phyloP scores from a whole-genome alignment of 2,113 vertebrate species.

The Oxyura jamaicensis region DNA sequence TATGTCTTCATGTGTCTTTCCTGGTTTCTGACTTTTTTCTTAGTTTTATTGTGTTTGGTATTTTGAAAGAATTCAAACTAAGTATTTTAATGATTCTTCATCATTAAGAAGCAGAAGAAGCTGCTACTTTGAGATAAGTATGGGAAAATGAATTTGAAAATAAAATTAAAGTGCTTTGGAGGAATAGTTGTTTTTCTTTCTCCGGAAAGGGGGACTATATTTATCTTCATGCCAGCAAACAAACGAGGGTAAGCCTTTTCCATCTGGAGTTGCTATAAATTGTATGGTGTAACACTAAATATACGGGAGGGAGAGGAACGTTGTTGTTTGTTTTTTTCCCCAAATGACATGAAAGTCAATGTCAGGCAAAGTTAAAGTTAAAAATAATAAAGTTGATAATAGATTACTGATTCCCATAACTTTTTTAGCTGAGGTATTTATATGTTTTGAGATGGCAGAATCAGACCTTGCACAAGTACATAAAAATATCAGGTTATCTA shows the following conservation, averaged over 20 bases:
- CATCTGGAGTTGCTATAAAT: conserved; percentile 44
- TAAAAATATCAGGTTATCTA: neutral
- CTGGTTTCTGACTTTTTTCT: conserved; percentile 40
- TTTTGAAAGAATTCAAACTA: neutral
- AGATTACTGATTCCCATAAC: conserved; percentile 35
- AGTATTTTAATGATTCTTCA: neutral
- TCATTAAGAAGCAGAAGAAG: neutral
- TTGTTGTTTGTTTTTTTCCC: neutral
- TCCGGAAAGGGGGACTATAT: conserved; percentile 12
- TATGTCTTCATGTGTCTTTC: neutral
- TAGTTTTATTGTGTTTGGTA: neutral
- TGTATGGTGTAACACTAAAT: neutral
- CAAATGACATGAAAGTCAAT: neutral
- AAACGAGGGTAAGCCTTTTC: conserved; percentile 15
- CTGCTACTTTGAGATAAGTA: neutral
- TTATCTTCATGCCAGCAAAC: conserved; percentile 36
- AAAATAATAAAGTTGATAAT: conserved; percentile 3
- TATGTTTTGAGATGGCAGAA: conserved; percentile 12
- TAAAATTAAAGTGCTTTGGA: neutral
- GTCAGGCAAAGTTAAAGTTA: conserved; percentile 32
- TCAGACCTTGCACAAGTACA: neutral
- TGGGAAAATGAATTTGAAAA: neutral
- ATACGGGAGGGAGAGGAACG: neutral
- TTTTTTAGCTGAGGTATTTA: conserved; percentile 15
- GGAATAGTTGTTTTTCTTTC: neutral